These are phyloP conservation scores for Armadillidium nasatum DNA, from an alignment of 1,140 invertebrate genomes.

Conservation along the genomic window DNA sequence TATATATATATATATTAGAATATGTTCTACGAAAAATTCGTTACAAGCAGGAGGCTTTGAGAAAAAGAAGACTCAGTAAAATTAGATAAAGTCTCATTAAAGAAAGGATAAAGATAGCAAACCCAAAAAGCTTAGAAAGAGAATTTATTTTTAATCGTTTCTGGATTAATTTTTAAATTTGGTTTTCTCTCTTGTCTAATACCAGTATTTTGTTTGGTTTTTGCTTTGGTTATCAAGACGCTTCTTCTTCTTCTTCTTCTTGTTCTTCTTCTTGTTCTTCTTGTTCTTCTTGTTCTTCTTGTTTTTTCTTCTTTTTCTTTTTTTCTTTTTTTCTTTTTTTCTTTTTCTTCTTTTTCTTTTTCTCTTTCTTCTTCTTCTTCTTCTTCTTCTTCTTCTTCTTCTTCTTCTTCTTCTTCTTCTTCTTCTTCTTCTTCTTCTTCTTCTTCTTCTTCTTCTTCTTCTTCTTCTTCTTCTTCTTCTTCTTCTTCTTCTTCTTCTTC, in stretches of 20 bases:
- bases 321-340: not conserved
- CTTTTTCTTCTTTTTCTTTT: not conserved
- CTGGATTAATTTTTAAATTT: no score
- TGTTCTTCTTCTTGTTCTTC: not conserved
- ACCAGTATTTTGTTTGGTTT: no score
- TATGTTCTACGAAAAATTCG: no score
- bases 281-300: not conserved
- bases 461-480: not conserved
- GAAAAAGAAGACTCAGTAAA: no score
- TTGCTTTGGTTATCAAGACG: not conserved
- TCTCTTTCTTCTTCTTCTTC: not conserved
- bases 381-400: not conserved
- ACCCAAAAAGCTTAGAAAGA: no score
- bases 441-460: not conserved
- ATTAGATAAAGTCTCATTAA: no score
- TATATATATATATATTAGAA: no score
- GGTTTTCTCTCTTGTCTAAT: no score
- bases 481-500: not conserved
- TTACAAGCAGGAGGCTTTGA: no score
- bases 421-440: not conserved
- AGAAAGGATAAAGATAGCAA: no score
- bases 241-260: not conserved
- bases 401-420: not conserved
- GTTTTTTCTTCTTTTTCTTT: not conserved
- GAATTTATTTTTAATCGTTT: no score